Evolutionary conservation across 2,797 vertebrate species (phyloP).

Genomic region (Calcarius lapponicus): DNA sequence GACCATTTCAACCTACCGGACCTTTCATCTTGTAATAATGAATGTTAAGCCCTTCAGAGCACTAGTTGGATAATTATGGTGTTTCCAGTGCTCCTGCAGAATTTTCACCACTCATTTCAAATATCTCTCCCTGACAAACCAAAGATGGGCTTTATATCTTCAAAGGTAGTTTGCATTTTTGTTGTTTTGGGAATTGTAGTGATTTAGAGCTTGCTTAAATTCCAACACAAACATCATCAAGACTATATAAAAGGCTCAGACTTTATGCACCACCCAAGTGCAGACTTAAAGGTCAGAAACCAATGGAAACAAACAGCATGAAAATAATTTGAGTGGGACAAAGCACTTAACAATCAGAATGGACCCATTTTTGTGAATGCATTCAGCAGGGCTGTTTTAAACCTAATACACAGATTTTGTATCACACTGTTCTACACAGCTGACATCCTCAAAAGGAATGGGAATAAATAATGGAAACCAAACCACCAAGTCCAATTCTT

Average conservation of each 20-base stretch:
- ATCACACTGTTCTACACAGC: not conserved
- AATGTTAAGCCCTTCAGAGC: conserved; percentile 32
- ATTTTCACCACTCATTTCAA: conserved; percentile 25
- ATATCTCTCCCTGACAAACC: not conserved
- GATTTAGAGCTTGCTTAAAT: not conserved
- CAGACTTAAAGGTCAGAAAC: not conserved
- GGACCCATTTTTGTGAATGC: not conserved
- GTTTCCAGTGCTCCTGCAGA: conserved; percentile 11
- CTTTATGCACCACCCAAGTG: not conserved
- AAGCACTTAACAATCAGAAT: not conserved
- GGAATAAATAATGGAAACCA: not conserved
- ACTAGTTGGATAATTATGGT: not conserved
- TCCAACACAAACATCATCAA: not conserved
- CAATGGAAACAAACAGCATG: not conserved
- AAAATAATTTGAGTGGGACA: not conserved
- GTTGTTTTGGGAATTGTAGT: not conserved
- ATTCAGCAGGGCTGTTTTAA: not conserved
- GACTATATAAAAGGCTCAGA: not conserved
- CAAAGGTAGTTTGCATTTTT: not conserved
- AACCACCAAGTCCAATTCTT: not conserved
- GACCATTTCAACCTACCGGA: conserved; percentile 44
- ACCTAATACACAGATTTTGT: not conserved
- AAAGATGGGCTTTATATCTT: not conserved
- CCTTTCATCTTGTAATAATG: conserved; percentile 58
- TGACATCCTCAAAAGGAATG: not conserved